phyloP scores from a whole-genome alignment of 1,140 invertebrate species.

The Laupala kohalensis region DNA sequence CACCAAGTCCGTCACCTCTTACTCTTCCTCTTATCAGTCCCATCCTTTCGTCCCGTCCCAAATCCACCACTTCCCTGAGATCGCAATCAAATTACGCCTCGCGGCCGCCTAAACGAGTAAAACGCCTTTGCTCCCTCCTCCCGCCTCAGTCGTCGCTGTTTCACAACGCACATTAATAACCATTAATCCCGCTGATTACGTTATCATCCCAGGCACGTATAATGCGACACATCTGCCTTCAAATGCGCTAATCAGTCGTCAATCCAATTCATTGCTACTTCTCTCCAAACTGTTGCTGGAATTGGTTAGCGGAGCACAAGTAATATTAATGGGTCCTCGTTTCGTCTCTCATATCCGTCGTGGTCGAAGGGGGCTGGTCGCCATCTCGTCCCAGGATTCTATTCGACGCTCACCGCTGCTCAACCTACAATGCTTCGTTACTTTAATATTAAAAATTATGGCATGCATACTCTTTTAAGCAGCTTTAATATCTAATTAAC shows the following conservation, averaged over 20 bases:
- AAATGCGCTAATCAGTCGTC: not conserved
- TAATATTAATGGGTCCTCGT: not conserved
- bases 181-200: not conserved
- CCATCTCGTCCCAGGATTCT: not conserved
- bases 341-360: not conserved
- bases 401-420: too few relatives aligned
- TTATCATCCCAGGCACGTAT: not conserved
- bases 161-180: not conserved
- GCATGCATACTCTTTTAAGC: too few relatives aligned
- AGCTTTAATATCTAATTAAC: too few relatives aligned
- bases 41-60: not conserved
- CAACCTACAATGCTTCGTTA: too few relatives aligned
- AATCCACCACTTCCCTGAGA: not conserved
- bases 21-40: not conserved
- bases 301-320: not conserved
- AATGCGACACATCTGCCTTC: not conserved
- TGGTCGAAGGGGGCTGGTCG: not conserved
- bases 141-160: not conserved
- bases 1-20: too few relatives aligned
- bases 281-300: not conserved
- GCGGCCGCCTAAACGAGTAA: not conserved
- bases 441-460: too few relatives aligned
- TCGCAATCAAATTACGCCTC: not conserved
- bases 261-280: not conserved
- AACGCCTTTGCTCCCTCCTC: too few relatives aligned